Evolutionary conservation across 2,797 vertebrate genomes (phyloP).

Genomic region (Philypnodon macrostomus): DNA sequence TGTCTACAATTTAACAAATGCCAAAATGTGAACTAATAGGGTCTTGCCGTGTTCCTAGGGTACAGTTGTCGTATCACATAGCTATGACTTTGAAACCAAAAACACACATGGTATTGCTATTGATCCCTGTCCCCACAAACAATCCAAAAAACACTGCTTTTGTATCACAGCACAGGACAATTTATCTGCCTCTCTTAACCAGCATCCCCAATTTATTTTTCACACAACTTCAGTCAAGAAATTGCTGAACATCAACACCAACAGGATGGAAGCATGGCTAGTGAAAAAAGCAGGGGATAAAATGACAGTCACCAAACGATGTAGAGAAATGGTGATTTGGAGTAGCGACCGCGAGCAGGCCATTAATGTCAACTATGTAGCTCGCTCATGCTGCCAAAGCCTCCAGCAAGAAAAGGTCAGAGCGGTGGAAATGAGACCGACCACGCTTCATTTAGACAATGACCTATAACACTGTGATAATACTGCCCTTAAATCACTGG

Average conservation of each 20-base stretch:
- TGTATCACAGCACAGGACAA: conserved; percentile 1
- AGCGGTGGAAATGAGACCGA: conserved; percentile 68
- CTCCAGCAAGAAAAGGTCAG: conserved; percentile 77
- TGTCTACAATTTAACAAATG: too few species aligned
- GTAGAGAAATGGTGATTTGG: conserved; percentile 11
- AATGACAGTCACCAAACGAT: conserved; percentile 4
- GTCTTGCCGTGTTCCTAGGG: too few species aligned
- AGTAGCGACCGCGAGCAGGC: conserved; percentile 51
- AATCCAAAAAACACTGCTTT: background rate
- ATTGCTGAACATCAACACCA: conserved; percentile 32
- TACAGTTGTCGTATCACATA: too few species aligned
- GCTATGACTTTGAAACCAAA: background rate
- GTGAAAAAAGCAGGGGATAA: background rate
- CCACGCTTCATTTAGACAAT: conserved; percentile 70
- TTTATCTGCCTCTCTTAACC: conserved; percentile 26
- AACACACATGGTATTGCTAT: conserved; percentile 4
- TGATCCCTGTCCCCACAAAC: conserved; percentile 3
- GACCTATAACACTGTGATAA: conserved; percentile 75
- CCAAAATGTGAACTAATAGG: too few species aligned
- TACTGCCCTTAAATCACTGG: conserved; percentile 71
- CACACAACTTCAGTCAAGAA: conserved; percentile 34
- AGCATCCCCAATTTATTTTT: conserved; percentile 49
- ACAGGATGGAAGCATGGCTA: conserved; percentile 1
- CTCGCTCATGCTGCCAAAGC: conserved; percentile 69
- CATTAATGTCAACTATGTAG: conserved; percentile 72